Base-by-base conservation (phyloP, 2,113 vertebrate species). In the Oenanthe melanoleuca region DNA sequence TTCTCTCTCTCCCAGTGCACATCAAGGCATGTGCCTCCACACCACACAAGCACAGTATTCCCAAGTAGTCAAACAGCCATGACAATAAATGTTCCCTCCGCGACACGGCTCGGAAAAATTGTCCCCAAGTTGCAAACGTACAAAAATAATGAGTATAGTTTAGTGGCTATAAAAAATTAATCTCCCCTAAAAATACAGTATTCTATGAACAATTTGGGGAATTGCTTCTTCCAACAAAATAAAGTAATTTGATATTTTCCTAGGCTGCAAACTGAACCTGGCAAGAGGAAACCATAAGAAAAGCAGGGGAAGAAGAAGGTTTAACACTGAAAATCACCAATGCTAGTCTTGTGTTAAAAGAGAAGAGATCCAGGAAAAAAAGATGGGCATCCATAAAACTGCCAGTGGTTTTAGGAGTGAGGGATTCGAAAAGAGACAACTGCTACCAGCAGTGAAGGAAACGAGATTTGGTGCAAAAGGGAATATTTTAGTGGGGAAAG, bases 81-180 rank as follows among this genome's bases (percentile, higher is more conserved):
- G 91, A 95, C 47, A 96, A 75, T 59, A 89, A 86, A 56, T 1
- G 38, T 80, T 86, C 72, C 80, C 88, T 88, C 86, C 29, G 16
- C 71, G 14, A 93, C 91, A 67, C 56, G 26, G 84, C 84, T 95
- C 81, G 72, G 92, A 60, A 95, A 95, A 96, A 92, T 31, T 24
- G 96, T 80, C 86, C 88, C 89, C 66, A 60, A 89, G 74, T 93
- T 96, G 93, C 91, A 82, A 94, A 96, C 5, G 65, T 98, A 98
- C 93, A 98, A 98, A 98, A 98, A 97, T 98, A 98, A 98, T 74
- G 96, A 97, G 96, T 95, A 97, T 92, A 96, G 95, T 96, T 97
- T 96, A 98, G 95, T 97, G 97, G 92, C 77, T 98, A 86, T 97
- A 97, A 98, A 89, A 97, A 98, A 97, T 96, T 82, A 94, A 95